Base-by-base conservation (phyloP, 2,888 invertebrate species). In the Encarsia formosa region DNA sequence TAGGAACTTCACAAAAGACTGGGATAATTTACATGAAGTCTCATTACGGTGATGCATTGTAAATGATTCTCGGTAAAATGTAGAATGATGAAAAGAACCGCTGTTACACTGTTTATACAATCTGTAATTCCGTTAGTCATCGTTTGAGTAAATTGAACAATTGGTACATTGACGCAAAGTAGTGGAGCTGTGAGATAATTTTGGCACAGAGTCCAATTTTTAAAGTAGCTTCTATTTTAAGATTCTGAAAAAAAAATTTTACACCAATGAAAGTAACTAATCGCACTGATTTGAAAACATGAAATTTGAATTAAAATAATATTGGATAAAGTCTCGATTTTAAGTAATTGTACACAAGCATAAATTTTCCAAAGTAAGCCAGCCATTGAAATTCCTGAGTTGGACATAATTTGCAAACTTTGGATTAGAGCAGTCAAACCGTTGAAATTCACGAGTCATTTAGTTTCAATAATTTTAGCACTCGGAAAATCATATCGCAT, bases 81-180 rank as follows among this genome's bases (percentile, higher is more conserved):
- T 9, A 34, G 2, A 13, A 9, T 34, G 22, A 20, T 23, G 29
- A 34, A 42, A 48, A 40, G 26, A 22, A 24, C 42, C 26, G 16
- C 19, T 19, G 38, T 11, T 13, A 40, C 20, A 31, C 29, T 20
- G 22, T 41, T 19, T 18, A 11, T 37, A 19, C 24, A 13, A 4
- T 37, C 22, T 19, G 18, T 13, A 24, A 13, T 34, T 24, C 48
- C 37, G 51, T 65, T 65, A 65, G 65, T 65, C 65, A 65, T 51
- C 64, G 58, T 58, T 64, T 61, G 59, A 64, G 22, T 16, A 19
- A 50, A 48, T 44, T 39, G 44, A 24, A 35, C 45, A 45, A 52
- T 52, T 52, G 55, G 49, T 55, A 45, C 41, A 52, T 42, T 34
- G 34, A 37, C 39, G 41, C 52, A 26, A 35, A 48, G 44, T 31